These are phyloP conservation scores for Plecturocebus donacophilus DNA, from an alignment of 2,113 vertebrate genomes.

Conservation along the genomic window DNA sequence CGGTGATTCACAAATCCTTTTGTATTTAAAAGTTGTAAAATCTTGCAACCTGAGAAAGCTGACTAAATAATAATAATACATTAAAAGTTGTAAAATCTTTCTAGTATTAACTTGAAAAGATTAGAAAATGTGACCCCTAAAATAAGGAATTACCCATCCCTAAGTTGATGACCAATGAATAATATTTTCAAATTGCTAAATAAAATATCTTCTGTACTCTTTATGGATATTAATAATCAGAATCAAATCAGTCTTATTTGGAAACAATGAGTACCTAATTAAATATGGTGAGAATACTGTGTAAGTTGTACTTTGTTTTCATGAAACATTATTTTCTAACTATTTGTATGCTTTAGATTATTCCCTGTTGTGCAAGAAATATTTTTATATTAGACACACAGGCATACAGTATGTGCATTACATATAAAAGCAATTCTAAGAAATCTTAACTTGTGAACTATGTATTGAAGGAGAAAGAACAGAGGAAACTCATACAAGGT, in stretches of 20 bases:
- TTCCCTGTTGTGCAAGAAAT: background rate
- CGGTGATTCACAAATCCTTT: background rate
- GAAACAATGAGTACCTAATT: background rate
- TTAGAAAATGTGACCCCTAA: background rate
- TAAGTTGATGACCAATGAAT: background rate
- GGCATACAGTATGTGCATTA: background rate
- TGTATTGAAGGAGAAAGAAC: background rate
- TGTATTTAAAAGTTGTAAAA: conserved; percentile 11
- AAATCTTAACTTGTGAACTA: background rate
- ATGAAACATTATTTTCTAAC: conserved; percentile 15
- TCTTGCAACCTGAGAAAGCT: background rate
- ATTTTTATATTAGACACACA: background rate
- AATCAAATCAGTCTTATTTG: background rate
- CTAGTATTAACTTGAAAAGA: background rate
- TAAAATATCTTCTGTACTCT: background rate
- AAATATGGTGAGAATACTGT: background rate
- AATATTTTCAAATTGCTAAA: conserved; percentile 3
- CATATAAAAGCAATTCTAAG: conserved; percentile 4
- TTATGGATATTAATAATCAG: background rate
- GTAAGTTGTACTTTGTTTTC: background rate
- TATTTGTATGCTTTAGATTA: background rate
- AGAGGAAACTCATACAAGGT: background rate
- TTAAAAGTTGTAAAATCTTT: conserved; percentile 14
- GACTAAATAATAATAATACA: no score
- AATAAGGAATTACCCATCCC: background rate